Evolutionary conservation across 2,888 invertebrate genomes (phyloP).

Genomic region (Piscicola geometra): DNA sequence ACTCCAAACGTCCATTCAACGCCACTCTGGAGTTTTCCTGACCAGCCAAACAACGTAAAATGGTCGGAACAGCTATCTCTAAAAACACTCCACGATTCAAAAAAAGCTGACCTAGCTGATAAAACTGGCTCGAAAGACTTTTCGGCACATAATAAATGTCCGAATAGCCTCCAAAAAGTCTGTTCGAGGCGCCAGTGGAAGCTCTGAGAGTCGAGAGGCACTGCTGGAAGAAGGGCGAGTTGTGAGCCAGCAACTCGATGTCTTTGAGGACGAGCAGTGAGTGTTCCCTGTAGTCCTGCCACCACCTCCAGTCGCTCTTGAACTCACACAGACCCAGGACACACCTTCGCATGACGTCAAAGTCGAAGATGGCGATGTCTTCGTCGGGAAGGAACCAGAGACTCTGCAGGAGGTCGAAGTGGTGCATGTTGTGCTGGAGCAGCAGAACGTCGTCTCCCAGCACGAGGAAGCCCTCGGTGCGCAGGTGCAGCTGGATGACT

Average conservation of each 20-base stretch:
- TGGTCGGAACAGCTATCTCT: conserved; percentile 43
- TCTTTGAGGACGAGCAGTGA: conserved; percentile 32
- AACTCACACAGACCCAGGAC: conserved; percentile 43
- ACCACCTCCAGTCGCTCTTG: conserved; percentile 41
- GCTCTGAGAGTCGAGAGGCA: not conserved
- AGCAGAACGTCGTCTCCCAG: conserved; percentile 43
- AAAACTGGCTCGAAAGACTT: conserved; percentile 36
- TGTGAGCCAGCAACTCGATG: conserved; percentile 12
- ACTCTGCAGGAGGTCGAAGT: conserved; percentile 6
- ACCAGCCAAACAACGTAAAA: conserved; percentile 38
- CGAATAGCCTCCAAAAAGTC: conserved; percentile 40
- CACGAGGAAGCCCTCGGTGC: conserved; percentile 37
- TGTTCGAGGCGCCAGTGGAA: not conserved
- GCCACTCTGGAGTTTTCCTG: conserved; percentile 28
- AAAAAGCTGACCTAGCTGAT: conserved; percentile 38
- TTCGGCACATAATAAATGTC: conserved; percentile 43
- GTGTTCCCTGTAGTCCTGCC: conserved; percentile 40
- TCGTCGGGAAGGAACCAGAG: conserved; percentile 40
- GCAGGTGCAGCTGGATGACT: conserved; percentile 37
- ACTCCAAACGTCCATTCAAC: conserved; percentile 34
- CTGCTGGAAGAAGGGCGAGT: not conserved
- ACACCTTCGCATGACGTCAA: conserved; percentile 40
- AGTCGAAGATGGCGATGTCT: conserved; percentile 39
- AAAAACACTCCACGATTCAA: conserved; percentile 40
- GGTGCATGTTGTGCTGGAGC: conserved; percentile 23